Evolutionary conservation across 2,113 vertebrate species (phyloP).

Genomic region (Neolamprologus hecqui): DNA sequence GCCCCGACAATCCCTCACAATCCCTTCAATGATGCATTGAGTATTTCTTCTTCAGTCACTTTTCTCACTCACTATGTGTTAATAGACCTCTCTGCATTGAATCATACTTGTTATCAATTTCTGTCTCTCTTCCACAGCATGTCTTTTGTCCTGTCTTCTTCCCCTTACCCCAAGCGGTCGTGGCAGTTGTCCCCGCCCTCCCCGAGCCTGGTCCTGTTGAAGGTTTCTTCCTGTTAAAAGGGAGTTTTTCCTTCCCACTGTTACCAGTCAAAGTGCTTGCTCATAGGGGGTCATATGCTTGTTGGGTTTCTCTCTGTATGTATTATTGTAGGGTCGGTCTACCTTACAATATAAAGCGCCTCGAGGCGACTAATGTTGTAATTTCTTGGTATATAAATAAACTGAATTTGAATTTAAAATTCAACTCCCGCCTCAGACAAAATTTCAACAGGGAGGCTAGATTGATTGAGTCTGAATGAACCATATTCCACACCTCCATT

Average conservation of each 20-base stretch:
- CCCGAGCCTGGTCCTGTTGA: neutral
- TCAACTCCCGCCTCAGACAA: neutral
- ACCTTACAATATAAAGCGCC: neutral
- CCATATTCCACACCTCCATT: neutral
- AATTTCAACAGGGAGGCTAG: neutral
- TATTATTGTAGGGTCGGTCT: neutral
- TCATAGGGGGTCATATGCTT: neutral
- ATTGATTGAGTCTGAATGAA: neutral
- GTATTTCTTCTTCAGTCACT: neutral
- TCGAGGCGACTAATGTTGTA: neutral
- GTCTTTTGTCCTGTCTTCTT: neutral
- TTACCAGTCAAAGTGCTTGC: neutral
- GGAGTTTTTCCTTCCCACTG: neutral
- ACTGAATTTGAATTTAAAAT: neutral
- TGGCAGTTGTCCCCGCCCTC: neutral
- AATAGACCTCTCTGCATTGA: neutral
- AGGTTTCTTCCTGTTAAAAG: neutral
- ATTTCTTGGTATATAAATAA: neutral
- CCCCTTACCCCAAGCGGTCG: fast-evolving
- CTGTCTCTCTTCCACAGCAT: neutral
- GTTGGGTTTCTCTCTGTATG: neutral
- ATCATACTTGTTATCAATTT: neutral
- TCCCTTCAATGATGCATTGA: neutral
- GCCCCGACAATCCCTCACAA: neutral
- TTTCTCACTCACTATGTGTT: neutral